These are phyloP conservation scores for Anoura caudifer DNA, from an alignment of 2,113 vertebrate species.

Conservation along the genomic window DNA sequence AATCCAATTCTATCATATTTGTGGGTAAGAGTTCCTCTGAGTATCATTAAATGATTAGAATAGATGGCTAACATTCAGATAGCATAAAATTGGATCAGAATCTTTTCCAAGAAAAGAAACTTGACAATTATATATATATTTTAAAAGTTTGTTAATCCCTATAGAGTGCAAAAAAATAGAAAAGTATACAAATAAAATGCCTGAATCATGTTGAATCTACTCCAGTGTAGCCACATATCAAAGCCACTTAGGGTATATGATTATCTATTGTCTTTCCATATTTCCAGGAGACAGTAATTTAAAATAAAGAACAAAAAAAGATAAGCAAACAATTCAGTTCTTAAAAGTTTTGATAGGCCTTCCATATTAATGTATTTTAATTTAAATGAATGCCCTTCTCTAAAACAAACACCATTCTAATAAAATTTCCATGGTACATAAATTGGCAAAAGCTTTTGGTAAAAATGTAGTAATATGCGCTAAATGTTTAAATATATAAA, in stretches of 20 bases:
- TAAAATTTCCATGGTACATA: background rate
- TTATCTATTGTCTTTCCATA: background rate
- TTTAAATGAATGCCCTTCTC: background rate
- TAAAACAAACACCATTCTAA: background rate
- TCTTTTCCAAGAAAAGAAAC: constrained; percentile 73
- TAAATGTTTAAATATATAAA: background rate
- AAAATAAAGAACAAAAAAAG: background rate
- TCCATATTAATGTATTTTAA: background rate
- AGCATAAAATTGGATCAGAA: constrained; percentile 61
- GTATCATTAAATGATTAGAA: constrained; percentile 70
- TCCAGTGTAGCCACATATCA: background rate
- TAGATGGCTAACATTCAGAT: constrained; percentile 74
- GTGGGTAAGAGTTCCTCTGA: constrained; percentile 68
- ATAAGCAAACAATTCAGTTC: background rate
- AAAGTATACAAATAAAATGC: constrained; percentile 46
- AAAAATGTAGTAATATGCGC: background rate
- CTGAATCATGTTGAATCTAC: constrained; percentile 5
- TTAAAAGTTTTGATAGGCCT: background rate
- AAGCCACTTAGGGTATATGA: background rate
- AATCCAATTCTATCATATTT: constrained; percentile 74
- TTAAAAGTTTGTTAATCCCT: constrained; percentile 45
- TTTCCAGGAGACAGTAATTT: constrained; percentile 11
- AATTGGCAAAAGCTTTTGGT: background rate
- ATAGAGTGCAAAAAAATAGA: background rate
- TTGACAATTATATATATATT: constrained; percentile 62